These are phyloP conservation scores for Harlomillsia oculata DNA, from an alignment of 1,140 invertebrate species.

Conservation along the genomic window DNA sequence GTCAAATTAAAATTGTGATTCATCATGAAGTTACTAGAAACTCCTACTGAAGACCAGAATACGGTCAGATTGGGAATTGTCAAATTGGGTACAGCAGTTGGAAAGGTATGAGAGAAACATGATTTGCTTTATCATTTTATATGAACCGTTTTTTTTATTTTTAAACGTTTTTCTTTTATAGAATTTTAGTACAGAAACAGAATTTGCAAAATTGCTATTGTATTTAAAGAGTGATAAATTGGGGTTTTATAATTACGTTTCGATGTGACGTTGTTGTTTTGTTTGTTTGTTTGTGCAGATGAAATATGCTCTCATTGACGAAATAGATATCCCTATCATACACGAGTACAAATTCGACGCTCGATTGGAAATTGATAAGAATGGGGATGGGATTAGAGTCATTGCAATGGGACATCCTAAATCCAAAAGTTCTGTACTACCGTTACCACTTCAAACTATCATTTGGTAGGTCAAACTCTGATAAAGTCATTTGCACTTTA, in stretches of 20 bases:
- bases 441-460: constrained; percentile 28
- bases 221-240: too few relatives aligned
- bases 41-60: constrained; percentile 30
- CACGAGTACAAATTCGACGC: constrained; percentile 35
- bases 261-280: not conserved
- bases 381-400: constrained; percentile 33
- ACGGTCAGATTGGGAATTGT: constrained; percentile 32
- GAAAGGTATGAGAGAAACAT: constrained; percentile 19
- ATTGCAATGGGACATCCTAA: constrained; percentile 35
- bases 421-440: constrained; percentile 6
- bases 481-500: not conserved
- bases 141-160: not conserved
- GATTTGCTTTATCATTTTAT: not conserved
- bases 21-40: constrained; percentile 31
- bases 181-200: not conserved
- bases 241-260: not conserved
- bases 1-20: too few relatives aligned
- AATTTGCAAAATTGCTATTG: too few relatives aligned
- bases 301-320: constrained; percentile 33
- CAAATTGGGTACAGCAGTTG: constrained; percentile 33
- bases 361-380: constrained; percentile 34
- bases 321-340: constrained; percentile 32
- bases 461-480: constrained; percentile 30
- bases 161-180: not conserved
- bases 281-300: constrained; percentile 19